Conservation (phyloP, 2,797 vertebrate species). For the Hippoglossus hippoglossus region DNA sequence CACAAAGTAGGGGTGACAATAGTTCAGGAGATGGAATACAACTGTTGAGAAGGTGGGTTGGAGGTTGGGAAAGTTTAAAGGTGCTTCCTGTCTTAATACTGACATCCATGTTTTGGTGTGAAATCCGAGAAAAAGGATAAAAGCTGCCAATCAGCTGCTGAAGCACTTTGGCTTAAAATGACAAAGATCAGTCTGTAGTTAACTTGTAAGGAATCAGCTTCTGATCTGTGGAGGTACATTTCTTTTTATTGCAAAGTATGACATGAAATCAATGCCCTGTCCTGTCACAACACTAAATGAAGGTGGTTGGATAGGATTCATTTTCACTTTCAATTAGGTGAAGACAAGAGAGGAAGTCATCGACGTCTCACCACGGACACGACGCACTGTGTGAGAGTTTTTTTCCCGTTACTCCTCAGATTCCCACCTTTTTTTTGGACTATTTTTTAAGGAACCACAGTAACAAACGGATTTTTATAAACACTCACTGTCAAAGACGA, state of each 20-base stretch:
- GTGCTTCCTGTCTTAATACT: constrained; percentile 6
- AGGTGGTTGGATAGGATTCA: neutral
- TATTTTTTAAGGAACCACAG: constrained; percentile 45
- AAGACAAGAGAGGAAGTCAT: neutral
- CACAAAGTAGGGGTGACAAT: constrained; percentile 8
- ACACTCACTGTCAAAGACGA: constrained; percentile 25
- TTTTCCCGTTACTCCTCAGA: constrained; percentile 36
- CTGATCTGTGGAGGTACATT: neutral
- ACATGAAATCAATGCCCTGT: neutral
- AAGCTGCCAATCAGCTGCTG: neutral
- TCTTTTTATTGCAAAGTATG: neutral
- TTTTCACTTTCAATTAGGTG: neutral
- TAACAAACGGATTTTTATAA: constrained; percentile 36
- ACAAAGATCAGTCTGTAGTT: neutral
- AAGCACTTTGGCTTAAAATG: neutral
- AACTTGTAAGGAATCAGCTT: neutral
- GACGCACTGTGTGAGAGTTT: neutral
- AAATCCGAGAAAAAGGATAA: neutral
- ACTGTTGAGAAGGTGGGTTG: neutral
- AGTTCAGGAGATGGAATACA: neutral
- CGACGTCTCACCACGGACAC: neutral
- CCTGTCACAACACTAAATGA: neutral
- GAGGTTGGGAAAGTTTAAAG: neutral
- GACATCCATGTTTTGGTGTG: neutral
- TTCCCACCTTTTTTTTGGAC: constrained; percentile 38